Conservation (phyloP, 2,888 invertebrate species). For the Protonemura montana region DNA sequence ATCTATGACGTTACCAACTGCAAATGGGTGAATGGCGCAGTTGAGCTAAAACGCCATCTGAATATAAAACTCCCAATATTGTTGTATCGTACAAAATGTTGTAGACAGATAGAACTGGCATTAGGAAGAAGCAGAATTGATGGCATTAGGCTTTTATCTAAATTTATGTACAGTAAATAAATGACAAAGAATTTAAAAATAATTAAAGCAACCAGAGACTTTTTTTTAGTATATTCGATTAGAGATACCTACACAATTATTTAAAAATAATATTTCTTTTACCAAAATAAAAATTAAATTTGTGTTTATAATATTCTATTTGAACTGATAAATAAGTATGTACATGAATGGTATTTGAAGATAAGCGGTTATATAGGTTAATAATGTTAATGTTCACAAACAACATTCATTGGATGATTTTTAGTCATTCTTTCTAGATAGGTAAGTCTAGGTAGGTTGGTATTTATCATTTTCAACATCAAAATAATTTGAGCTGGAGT, state of each 20-base stretch:
- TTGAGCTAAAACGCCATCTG: neutral
- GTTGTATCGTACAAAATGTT: slow-evolving; percentile 49
- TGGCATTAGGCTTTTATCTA: slow-evolving; percentile 24
- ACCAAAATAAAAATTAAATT: slow-evolving; percentile 27
- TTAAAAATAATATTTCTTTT: slow-evolving; percentile 30
- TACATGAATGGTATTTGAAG: neutral
- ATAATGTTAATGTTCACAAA: neutral
- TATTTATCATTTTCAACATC: neutral
- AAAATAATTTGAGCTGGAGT: slow-evolving; percentile 8
- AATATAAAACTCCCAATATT: neutral
- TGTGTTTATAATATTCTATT: neutral
- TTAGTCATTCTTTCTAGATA: slow-evolving; percentile 3
- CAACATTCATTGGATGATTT: neutral
- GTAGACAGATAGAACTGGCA: slow-evolving; percentile 49
- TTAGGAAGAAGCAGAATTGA: slow-evolving; percentile 49
- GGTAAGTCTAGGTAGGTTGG: slow-evolving; percentile 1
- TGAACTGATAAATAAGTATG: neutral
- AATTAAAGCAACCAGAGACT: slow-evolving; percentile 25
- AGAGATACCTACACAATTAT: slow-evolving; percentile 14
- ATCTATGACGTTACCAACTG: neutral
- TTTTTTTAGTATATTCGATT: neutral
- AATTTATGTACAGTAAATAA: slow-evolving; percentile 37
- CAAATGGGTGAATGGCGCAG: neutral
- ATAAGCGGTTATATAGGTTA: neutral
- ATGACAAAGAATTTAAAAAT: slow-evolving; percentile 15